Evolutionary conservation across 2,888 invertebrate genomes (phyloP).

Genomic region (Hecatera dysodea): DNA sequence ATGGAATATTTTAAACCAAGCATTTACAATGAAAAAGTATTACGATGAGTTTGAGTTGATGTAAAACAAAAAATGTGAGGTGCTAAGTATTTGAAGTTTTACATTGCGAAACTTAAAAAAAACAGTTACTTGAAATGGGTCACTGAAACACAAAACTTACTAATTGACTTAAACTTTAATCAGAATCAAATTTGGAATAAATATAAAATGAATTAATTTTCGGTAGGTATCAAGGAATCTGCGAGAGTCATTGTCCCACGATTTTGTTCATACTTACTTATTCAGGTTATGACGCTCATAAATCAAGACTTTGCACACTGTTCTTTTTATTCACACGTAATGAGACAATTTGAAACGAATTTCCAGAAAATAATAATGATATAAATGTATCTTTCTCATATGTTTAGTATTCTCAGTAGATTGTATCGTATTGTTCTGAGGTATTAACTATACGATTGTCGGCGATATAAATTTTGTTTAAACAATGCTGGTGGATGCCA

Average conservation of each 20-base stretch:
- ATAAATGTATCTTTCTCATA: slow-evolving; percentile 34
- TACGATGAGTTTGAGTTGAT: not conserved
- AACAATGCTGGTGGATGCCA: slow-evolving; percentile 65
- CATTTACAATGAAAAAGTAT: not conserved
- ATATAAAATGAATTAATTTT: not conserved
- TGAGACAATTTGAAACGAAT: slow-evolving; percentile 26
- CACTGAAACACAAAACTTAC: too few species aligned
- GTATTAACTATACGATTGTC: slow-evolving; percentile 52
- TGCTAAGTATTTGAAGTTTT: too few species aligned
- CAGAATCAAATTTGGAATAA: not conserved
- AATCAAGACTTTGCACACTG: slow-evolving; percentile 7
- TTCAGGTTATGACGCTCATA: slow-evolving; percentile 23
- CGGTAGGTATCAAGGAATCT: not conserved
- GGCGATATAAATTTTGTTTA: slow-evolving; percentile 61
- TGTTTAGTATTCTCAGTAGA: slow-evolving; percentile 62
- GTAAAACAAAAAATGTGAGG: not conserved
- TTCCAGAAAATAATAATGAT: slow-evolving; percentile 29
- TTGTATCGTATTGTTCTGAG: slow-evolving; percentile 60
- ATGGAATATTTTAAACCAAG: not conserved
- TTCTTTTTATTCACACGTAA: slow-evolving; percentile 28
- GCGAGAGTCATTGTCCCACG: slow-evolving; percentile 30
- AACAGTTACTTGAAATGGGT: too few species aligned
- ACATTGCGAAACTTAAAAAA: too few species aligned
- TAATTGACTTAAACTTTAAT: not conserved
- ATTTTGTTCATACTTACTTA: slow-evolving; percentile 17